A percentile compares a stretch with the other conserved stretches of the same genome.
These are phyloP conservation scores for Petrocephalus schoutedeni DNA, from an alignment of 2,797 vertebrate genomes.

Conservation along the genomic window DNA sequence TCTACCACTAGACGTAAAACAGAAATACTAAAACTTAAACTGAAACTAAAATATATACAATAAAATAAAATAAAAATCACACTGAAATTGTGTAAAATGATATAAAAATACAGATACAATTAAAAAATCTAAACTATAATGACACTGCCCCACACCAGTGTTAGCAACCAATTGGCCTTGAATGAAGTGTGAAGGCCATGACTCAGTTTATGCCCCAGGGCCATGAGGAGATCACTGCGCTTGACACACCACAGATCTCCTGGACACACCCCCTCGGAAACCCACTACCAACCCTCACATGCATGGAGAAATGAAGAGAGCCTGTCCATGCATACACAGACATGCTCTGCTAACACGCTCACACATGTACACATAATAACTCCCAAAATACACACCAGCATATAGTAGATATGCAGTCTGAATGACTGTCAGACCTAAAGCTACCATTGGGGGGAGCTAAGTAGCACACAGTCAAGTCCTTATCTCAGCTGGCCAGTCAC, in stretches of 20 bases:
- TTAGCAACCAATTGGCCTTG: background rate
- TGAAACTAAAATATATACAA: background rate
- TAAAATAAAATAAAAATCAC: background rate
- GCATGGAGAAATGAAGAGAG: background rate
- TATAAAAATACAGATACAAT: background rate
- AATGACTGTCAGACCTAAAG: background rate
- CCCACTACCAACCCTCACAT: background rate
- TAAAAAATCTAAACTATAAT: background rate
- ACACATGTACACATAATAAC: background rate
- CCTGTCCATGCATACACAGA: background rate
- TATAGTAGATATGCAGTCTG: background rate
- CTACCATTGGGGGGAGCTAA: background rate
- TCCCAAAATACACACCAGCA: background rate
- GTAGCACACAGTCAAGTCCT: background rate
- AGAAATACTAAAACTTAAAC: background rate
- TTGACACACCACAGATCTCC: background rate
- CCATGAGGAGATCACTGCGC: background rate
- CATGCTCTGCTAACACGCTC: background rate
- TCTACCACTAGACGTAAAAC: background rate
- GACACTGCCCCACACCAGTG: background rate
- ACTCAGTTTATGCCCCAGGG: background rate
- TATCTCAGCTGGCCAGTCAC: background rate
- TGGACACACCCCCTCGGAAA: background rate
- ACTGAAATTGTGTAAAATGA: background rate
- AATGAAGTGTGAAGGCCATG: background rate